These are phyloP conservation scores for Minunthozetes semirufus DNA, from an alignment of 2,888 invertebrate species.

Conservation along the genomic window DNA sequence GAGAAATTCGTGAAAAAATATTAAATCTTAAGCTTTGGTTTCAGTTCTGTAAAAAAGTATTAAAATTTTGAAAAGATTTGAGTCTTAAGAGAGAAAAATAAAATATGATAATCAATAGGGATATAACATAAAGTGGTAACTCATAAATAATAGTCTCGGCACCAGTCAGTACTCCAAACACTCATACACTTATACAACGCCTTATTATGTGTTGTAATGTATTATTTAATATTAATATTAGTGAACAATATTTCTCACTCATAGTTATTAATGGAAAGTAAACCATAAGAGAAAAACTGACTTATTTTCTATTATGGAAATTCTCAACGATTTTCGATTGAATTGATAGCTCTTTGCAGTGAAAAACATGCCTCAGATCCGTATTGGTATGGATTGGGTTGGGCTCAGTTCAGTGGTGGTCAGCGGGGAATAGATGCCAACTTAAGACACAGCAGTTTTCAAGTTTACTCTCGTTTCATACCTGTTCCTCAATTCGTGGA, in stretches of 20 bases:
- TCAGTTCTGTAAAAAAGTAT: conserved; percentile 1
- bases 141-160: neutral
- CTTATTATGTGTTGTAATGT: neutral
- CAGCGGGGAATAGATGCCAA: no score
- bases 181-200: neutral
- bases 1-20: neutral
- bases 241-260: neutral
- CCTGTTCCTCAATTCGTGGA: no score
- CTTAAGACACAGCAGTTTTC: no score
- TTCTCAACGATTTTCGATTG: neutral
- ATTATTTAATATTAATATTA: conserved; percentile 7
- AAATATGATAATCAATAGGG: conserved; percentile 1
- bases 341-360: neutral
- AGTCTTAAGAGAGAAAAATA: neutral
- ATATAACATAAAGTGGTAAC: neutral
- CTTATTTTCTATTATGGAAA: neutral
- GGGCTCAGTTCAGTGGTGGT: neutral
- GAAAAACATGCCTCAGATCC: neutral
- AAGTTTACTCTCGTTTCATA: no score
- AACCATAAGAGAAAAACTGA: neutral
- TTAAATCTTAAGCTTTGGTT: conserved; percentile 5
- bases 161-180: neutral
- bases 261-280: neutral
- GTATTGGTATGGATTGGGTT: neutral
- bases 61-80: neutral